Conservation (phyloP, 1,140 invertebrate species). For the Drosophila sp. region DNA sequence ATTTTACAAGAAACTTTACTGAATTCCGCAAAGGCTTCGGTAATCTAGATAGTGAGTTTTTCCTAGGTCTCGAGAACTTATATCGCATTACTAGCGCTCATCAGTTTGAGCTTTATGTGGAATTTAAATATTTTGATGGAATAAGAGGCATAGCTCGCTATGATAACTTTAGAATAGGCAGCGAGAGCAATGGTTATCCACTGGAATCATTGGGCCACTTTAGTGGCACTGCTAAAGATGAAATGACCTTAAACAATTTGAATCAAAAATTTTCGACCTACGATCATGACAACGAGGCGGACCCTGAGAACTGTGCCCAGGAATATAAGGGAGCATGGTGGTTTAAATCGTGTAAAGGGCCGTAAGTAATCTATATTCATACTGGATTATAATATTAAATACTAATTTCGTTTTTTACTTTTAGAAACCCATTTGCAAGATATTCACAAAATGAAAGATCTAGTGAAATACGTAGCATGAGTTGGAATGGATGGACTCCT, state of each 20-base stretch:
- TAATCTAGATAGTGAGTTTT: background rate
- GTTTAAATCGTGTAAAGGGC: background rate
- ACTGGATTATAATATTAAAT: background rate
- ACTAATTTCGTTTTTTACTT: background rate
- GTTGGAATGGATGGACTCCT: background rate
- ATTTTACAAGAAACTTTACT: background rate
- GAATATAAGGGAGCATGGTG: background rate
- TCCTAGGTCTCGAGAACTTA: background rate
- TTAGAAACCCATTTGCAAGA: background rate
- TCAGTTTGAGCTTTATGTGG: background rate
- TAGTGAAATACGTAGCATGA: background rate
- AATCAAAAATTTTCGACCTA: background rate
- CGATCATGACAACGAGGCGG: background rate
- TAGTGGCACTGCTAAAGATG: background rate
- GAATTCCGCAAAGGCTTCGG: background rate
- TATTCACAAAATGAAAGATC: background rate
- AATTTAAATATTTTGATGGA: background rate
- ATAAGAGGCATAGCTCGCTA: background rate
- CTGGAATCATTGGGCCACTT: background rate
- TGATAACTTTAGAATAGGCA: background rate
- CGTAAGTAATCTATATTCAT: background rate
- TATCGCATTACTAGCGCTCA: background rate
- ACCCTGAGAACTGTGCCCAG: background rate
- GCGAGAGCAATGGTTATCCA: background rate
- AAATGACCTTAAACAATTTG: background rate